phyloP scores from a whole-genome alignment of 2,113 vertebrate genomes.

The Eretmochelys imbricata region DNA sequence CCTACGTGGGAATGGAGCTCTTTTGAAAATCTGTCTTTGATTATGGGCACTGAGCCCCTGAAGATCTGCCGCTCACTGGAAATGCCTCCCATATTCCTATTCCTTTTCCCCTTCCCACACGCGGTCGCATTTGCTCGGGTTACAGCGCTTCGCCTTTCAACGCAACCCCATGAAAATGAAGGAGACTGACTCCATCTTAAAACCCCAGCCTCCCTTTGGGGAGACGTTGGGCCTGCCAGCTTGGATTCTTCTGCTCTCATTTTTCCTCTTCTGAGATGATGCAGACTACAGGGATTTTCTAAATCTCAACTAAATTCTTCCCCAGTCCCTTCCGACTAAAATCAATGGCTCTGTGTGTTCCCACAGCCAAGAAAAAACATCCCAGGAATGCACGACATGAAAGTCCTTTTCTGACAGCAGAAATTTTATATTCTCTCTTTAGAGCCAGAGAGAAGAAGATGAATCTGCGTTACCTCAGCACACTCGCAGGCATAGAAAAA shows the following conservation, averaged over 20 bases:
- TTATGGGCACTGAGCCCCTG: not conserved
- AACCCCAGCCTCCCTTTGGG: not conserved
- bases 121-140: not conserved
- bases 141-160: not conserved
- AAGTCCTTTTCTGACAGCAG: not conserved
- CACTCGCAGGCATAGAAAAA: not conserved
- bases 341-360: constrained; percentile 67
- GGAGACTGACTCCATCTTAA: not conserved
- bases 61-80: rapidly evolving
- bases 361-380: constrained; percentile 53
- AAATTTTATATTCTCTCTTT: constrained; percentile 10
- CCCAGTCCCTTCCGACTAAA: not conserved
- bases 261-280: not conserved
- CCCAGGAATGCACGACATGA: constrained; percentile 46
- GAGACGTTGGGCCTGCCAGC: not conserved
- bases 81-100: rapidly evolving
- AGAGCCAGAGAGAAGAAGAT: not conserved
- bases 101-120: not conserved
- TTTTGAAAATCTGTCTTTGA: not conserved
- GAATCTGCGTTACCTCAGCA: not conserved
- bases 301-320: not conserved
- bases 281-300: constrained; percentile 23
- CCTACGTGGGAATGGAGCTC: rapidly evolving
- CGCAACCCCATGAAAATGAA: not conserved
- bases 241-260: not conserved